Conservation (phyloP, 2,113 vertebrate species). For the Cichladusa arquata region DNA sequence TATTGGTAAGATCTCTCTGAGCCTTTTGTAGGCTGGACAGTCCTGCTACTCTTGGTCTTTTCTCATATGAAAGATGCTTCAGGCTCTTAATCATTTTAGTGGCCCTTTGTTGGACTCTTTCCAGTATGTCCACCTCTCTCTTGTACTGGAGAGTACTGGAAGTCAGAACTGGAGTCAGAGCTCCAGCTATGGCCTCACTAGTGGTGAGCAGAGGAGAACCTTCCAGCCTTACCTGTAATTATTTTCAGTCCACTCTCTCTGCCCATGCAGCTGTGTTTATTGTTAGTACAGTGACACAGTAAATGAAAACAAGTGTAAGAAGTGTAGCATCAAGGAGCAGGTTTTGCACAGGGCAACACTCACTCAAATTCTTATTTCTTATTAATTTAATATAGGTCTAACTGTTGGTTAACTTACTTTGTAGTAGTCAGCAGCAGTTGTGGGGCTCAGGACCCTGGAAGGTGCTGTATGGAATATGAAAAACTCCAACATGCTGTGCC, state of each 20-base stretch:
- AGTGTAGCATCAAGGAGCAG: background rate
- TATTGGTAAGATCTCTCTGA: background rate
- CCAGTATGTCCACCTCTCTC: background rate
- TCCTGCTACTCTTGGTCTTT: background rate
- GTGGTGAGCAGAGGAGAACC: background rate
- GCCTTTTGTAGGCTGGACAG: background rate
- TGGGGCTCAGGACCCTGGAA: background rate
- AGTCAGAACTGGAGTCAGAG: background rate
- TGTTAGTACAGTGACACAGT: background rate
- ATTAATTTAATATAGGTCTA: background rate
- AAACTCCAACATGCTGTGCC: background rate
- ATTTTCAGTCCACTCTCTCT: background rate
- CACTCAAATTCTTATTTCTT: background rate
- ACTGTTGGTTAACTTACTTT: background rate
- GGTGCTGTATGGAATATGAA: background rate
- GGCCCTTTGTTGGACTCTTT: background rate
- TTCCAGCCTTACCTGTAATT: background rate
- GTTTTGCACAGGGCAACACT: background rate
- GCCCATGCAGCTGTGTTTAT: fast-evolving
- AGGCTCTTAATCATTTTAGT: background rate
- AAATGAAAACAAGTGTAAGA: background rate
- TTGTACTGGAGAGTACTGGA: background rate
- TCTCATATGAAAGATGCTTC: background rate
- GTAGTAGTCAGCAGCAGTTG: background rate
- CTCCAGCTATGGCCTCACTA: background rate